A percentile compares a stretch with the other conserved stretches of the same genome.
Evolutionary conservation across 2,113 vertebrate species (phyloP).

Genomic region (Ictidomys tridecemlineatus): DNA sequence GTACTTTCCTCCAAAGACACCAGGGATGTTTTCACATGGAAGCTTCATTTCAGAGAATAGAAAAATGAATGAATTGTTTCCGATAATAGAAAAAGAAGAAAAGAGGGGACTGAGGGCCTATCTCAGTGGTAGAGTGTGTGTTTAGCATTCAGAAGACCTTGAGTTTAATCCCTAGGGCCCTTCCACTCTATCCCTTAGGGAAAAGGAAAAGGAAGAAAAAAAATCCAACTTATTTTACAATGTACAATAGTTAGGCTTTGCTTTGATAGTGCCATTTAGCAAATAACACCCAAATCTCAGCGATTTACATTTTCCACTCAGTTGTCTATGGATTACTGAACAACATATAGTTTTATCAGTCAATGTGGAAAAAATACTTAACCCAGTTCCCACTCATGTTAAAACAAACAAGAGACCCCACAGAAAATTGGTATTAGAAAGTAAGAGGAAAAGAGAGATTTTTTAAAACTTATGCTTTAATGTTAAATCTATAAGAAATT

Average conservation of each 20-base stretch:
- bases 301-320: neutral
- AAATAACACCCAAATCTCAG: neutral
- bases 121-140: neutral
- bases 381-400: neutral
- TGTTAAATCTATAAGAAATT: neutral
- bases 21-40: neutral
- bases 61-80: neutral
- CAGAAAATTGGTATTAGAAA: neutral
- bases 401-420: constrained; percentile 6
- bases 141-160: neutral
- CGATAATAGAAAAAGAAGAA: neutral
- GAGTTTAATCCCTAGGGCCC: neutral
- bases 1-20: neutral
- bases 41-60: neutral
- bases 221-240: neutral
- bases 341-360: neutral
- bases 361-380: neutral
- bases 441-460: neutral
- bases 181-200: too few species aligned
- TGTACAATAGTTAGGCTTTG: neutral
- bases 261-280: neutral
- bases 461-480: neutral
- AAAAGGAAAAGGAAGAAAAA: constrained; percentile 1
- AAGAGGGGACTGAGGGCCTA: neutral
- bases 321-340: neutral